Conservation (phyloP, 2,888 invertebrate species). For the Lithophane socia region DNA sequence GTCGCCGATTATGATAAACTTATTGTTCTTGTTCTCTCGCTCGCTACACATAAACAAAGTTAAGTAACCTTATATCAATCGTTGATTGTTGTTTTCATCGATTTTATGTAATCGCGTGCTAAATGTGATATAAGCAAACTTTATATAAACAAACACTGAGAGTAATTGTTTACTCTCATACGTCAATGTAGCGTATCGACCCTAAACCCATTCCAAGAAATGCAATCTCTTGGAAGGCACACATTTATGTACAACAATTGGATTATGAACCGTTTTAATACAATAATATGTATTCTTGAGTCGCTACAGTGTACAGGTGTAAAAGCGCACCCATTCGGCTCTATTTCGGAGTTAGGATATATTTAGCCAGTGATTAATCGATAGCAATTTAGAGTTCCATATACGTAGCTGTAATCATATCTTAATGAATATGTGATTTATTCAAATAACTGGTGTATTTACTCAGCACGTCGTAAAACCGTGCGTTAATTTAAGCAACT, state of each 20-base stretch:
- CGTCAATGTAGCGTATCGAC: slow-evolving; percentile 37
- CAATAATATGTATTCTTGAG: background rate
- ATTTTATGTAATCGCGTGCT: slow-evolving; percentile 56
- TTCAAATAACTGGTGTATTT: slow-evolving; percentile 44
- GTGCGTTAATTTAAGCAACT: slow-evolving; percentile 36
- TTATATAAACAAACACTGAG: slow-evolving; percentile 48
- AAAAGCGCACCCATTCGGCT: background rate
- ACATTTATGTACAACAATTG: background rate
- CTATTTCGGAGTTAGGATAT: slow-evolving; percentile 11
- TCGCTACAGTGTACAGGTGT: slow-evolving; percentile 3
- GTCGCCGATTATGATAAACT: slow-evolving; percentile 60
- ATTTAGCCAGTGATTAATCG: slow-evolving; percentile 35
- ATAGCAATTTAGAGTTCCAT: slow-evolving; percentile 28
- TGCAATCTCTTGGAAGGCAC: slow-evolving; percentile 1
- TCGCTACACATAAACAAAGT: slow-evolving; percentile 53
- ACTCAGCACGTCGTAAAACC: slow-evolving; percentile 36
- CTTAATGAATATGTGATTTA: slow-evolving; percentile 40
- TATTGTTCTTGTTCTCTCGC: slow-evolving; percentile 54
- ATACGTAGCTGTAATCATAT: slow-evolving; percentile 21
- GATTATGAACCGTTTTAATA: background rate
- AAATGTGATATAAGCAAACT: slow-evolving; percentile 37
- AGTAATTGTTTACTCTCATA: slow-evolving; percentile 25
- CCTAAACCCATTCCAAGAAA: slow-evolving; percentile 18
- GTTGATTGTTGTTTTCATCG: slow-evolving; percentile 52
- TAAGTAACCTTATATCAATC: slow-evolving; percentile 52